Percentiles rank a stretch among this genome's conserved stretches.
phyloP scores from a whole-genome alignment of 2,797 vertebrate species.

The Chaetodon trifasciatus region DNA sequence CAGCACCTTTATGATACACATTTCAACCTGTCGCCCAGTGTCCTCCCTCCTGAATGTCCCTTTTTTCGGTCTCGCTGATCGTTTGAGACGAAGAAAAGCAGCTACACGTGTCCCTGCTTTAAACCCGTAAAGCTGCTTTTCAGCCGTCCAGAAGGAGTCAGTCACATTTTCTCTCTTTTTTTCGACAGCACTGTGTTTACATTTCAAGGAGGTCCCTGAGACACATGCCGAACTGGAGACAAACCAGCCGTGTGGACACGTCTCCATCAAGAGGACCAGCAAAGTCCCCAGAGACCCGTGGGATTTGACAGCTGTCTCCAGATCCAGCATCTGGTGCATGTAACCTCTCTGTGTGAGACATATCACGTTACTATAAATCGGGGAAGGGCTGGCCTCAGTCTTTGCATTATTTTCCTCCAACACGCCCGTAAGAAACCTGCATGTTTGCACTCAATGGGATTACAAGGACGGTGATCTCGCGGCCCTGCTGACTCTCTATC shows the following conservation, averaged over 20 bases:
- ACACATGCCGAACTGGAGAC: slow-evolving; percentile 48
- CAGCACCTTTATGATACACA: not conserved
- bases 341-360: slow-evolving; percentile 11
- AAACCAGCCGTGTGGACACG: slow-evolving; percentile 26
- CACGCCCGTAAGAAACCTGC: slow-evolving; percentile 10
- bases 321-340: slow-evolving; percentile 36
- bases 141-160: not conserved
- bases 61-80: slow-evolving; percentile 28
- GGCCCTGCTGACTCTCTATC: slow-evolving; percentile 10
- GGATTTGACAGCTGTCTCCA: slow-evolving; percentile 55
- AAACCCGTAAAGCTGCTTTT: not conserved
- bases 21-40: slow-evolving; percentile 19
- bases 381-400: slow-evolving; percentile 6
- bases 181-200: slow-evolving; percentile 37
- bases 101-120: slow-evolving; percentile 30
- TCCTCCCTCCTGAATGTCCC: slow-evolving; percentile 3
- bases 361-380: slow-evolving; percentile 16
- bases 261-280: slow-evolving; percentile 36
- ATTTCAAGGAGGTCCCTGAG: not conserved
- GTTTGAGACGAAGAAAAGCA: slow-evolving; percentile 45
- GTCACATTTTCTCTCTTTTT: slow-evolving; percentile 16
- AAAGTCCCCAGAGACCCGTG: slow-evolving; percentile 38
- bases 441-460: slow-evolving; percentile 63
- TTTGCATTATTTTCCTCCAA: not conserved
- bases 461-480: slow-evolving; percentile 29